Base-by-base conservation (phyloP, 2,797 vertebrate genomes). In the Tauraco hartlaubi region DNA sequence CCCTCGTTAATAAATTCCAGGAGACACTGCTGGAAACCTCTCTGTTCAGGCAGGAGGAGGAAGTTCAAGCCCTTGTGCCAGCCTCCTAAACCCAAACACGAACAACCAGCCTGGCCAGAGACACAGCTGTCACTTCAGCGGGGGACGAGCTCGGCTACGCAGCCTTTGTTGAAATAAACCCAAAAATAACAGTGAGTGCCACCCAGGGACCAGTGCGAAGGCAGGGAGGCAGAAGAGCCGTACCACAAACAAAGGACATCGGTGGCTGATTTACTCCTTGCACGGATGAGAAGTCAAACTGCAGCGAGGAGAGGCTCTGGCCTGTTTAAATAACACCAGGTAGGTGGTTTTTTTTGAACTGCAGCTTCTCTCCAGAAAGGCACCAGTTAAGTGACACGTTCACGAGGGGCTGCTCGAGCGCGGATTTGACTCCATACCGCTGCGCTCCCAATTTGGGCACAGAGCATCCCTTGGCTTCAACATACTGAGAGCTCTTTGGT, bases 151-250 rank as follows among this genome's bases (percentile, higher is more conserved):
- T 88, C 67, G 54, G 82, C 72, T 78, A 59, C 17, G 78, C 72
- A 91, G 91, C 46, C 75, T 90, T 80, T 64, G 68, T 66, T 90
- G 75, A 93, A 88, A 91, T 8, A n/a, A 78, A 85, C 89, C 84
- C 87, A 80, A 91, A 94, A 80, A 80, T 19, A 93, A 68, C 88
- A 88, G 43, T 78, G 15, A 95, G 77, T 89, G 92, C 90, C 93
- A 94, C 90, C 85, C 78, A 90, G 83, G 79, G 92, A 93, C 55
- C 39, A 16, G 85, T 5, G 5, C 69, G 26, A 33, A 17, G 29
- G 71, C 80, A n/a, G 12, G 64, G 90, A 89, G 52, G 74, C 84
- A 77, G 92, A 79, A n/a, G 80, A 94, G 89, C 88, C 31, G 4
- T 4, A 15, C 78, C 64, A 73, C 49, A 61, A 73, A 88, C 73